A percentile compares a stretch with the other conserved stretches of the same genome.
phyloP scores from a whole-genome alignment of 2,113 vertebrate genomes.

The Zosterops borbonicus region DNA sequence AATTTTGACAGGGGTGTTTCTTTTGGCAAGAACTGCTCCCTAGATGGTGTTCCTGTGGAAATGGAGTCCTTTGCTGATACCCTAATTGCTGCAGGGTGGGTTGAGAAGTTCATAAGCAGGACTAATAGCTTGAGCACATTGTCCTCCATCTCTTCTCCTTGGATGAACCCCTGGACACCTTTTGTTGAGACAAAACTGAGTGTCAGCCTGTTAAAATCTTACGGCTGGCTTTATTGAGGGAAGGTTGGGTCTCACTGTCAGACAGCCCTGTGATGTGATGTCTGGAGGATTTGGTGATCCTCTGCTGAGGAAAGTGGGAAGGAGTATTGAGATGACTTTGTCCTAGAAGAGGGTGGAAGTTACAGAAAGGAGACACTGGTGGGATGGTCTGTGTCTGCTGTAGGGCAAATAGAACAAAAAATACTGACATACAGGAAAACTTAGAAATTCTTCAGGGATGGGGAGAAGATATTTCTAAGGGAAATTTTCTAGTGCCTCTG shows the following conservation, averaged over 20 bases:
- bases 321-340: not conserved
- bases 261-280: not conserved
- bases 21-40: not conserved
- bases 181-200: not conserved
- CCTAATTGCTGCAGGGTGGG: not conserved
- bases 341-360: not conserved
- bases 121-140: not conserved
- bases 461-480: not conserved
- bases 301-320: not conserved
- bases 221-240: not conserved
- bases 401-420: too few relatives aligned
- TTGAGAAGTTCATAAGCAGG: not conserved
- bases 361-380: not conserved
- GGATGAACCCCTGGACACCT: not conserved
- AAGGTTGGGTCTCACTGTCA: not conserved
- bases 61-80: not conserved
- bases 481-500: not conserved
- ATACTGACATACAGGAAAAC: not conserved
- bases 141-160: not conserved
- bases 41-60: not conserved
- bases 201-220: not conserved
- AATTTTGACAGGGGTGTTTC: not conserved
- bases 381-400: not conserved
- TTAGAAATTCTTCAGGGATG: not conserved
- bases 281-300: not conserved